A percentile compares a stretch with the other conserved stretches of the same genome.
phyloP scores from a whole-genome alignment of 2,113 vertebrate genomes.

The Lepisosteus oculatus region DNA sequence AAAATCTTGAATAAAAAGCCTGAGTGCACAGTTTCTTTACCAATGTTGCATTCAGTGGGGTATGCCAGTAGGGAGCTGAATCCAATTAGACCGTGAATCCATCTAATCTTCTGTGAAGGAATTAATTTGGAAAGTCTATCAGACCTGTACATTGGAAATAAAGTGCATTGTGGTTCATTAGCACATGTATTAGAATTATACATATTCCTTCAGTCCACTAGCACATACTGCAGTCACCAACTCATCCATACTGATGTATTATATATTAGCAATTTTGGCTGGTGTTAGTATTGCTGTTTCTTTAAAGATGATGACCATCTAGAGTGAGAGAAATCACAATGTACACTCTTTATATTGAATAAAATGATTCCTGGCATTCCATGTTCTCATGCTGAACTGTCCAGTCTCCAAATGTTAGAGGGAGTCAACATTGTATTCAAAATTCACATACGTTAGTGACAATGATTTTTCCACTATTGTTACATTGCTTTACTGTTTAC shows the following conservation, averaged over 20 bases:
- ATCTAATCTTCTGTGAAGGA: constrained; percentile 8
- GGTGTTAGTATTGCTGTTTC: background rate
- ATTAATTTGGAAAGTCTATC: constrained; percentile 7
- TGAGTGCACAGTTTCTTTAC: background rate
- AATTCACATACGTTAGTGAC: too few relatives aligned
- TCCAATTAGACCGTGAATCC: constrained; percentile 5
- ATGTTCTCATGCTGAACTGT: too few relatives aligned
- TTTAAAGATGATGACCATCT: too few relatives aligned
- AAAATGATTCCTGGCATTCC: too few relatives aligned
- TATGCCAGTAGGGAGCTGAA: constrained; percentile 1
- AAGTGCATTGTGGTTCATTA: constrained; percentile 8
- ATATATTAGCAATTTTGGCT: background rate
- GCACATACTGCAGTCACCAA: background rate
- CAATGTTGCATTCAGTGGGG: background rate
- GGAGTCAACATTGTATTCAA: too few relatives aligned
- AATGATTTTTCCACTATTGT: too few relatives aligned
- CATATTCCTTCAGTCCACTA: background rate
- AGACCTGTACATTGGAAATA: constrained; percentile 1
- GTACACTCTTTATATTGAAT: too few relatives aligned
- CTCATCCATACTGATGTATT: background rate
- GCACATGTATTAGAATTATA: background rate
- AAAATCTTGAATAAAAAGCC: background rate
- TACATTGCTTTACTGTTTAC: too few relatives aligned
- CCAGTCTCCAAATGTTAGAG: too few relatives aligned
- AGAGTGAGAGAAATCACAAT: too few relatives aligned